Conservation (phyloP, 2,113 vertebrate species). For the Tor tambroides region DNA sequence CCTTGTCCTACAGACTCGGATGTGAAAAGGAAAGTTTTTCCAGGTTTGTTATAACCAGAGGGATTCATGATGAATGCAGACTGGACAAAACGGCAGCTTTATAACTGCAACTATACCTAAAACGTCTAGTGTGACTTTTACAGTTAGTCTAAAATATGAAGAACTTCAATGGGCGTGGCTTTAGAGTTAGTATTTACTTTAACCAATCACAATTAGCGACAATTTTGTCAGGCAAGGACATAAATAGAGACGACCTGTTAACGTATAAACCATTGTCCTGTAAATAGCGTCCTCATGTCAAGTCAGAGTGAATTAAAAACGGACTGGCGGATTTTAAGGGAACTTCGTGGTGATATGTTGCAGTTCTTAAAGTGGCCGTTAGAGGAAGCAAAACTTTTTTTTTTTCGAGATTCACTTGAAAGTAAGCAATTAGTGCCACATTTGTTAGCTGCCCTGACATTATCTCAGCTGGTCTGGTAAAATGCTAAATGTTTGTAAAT, state of each 20-base stretch:
- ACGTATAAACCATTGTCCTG: background rate
- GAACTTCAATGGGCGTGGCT: conserved; percentile 25
- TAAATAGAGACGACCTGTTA: background rate
- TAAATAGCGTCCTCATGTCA: background rate
- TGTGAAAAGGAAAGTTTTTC: conserved; percentile 78
- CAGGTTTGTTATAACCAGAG: conserved; percentile 51
- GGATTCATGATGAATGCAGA: conserved; percentile 63
- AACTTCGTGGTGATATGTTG: background rate
- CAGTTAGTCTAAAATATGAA: background rate
- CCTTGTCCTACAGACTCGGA: conserved; percentile 78
- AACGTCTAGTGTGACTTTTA: background rate
- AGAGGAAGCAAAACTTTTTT: background rate
- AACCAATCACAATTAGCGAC: background rate
- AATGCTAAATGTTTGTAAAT: background rate
- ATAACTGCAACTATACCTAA: background rate
- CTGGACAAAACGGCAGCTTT: background rate
- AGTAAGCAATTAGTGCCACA: background rate
- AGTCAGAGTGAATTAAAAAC: background rate
- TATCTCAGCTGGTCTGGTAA: background rate
- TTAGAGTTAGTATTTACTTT: background rate
- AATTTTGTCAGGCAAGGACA: too few relatives aligned
- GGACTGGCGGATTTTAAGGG: background rate
- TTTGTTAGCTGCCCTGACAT: background rate
- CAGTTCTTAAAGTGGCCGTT: background rate
- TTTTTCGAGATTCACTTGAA: background rate